Percentiles rank a stretch among this genome's conserved stretches.
phyloP scores from a whole-genome alignment of 2,888 invertebrate genomes.

The Spodoptera littoralis region DNA sequence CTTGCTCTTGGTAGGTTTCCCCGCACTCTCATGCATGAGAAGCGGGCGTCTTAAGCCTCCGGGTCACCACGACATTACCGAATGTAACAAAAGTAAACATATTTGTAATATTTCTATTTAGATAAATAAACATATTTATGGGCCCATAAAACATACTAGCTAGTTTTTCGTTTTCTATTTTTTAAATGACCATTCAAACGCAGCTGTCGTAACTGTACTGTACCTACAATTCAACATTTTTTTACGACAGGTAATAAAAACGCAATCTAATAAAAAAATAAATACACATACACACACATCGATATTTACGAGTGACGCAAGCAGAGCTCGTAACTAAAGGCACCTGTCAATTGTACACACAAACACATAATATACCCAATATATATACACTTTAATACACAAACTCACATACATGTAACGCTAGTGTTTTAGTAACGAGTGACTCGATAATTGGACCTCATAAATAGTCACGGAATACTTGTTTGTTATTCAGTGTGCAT shows the following conservation, averaged over 20 bases:
- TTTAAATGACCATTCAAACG: slow-evolving; percentile 29
- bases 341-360: slow-evolving; percentile 5
- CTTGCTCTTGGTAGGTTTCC: too few relatives aligned
- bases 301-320: slow-evolving; percentile 38
- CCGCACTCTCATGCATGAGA: too few relatives aligned
- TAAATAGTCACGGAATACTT: slow-evolving; percentile 17
- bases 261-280: slow-evolving; percentile 38
- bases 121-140: neutral
- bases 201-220: slow-evolving; percentile 13
- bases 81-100: neutral
- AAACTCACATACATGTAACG: too few relatives aligned
- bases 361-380: neutral
- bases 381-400: too few relatives aligned
- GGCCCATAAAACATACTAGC: neutral
- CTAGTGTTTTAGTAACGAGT: slow-evolving; percentile 1
- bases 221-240: slow-evolving; percentile 12
- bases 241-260: slow-evolving; percentile 40
- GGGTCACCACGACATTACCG: too few relatives aligned
- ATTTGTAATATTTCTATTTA: slow-evolving; percentile 1
- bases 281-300: slow-evolving; percentile 28
- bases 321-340: slow-evolving; percentile 18
- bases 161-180: slow-evolving; percentile 8
- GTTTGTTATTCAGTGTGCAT: slow-evolving; percentile 26
- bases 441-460: slow-evolving; percentile 5
- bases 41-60: too few relatives aligned